Evolutionary conservation across 2,797 vertebrate genomes (phyloP).

Genomic region (Premnoplex brunnescens): DNA sequence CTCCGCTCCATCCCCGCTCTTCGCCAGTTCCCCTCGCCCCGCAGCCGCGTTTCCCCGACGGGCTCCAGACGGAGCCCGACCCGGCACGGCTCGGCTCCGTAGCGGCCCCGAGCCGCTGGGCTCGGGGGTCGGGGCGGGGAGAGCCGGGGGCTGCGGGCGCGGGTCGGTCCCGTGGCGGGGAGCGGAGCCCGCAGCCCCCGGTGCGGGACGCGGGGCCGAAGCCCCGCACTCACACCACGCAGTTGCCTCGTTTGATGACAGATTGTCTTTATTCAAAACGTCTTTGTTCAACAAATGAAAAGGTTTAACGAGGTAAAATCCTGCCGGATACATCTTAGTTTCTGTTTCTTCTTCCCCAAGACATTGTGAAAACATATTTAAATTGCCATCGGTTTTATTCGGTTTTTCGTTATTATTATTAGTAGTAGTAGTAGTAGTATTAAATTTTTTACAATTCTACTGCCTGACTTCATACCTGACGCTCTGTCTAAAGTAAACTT

Average conservation of each 20-base stretch:
- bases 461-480: slow-evolving; percentile 86
- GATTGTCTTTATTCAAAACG: slow-evolving; percentile 99
- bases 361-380: slow-evolving; percentile 85
- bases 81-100: background rate
- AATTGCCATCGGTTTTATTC: slow-evolving; percentile 81
- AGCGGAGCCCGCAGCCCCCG: background rate
- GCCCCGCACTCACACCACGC: slow-evolving; percentile 69
- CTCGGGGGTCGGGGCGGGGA: background rate
- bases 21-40: background rate
- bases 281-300: slow-evolving; percentile 93
- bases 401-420: slow-evolving; percentile 43
- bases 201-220: background rate
- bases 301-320: slow-evolving; percentile 90
- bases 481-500: slow-evolving; percentile 87
- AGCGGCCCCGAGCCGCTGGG: background rate
- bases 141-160: background rate
- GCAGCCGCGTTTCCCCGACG: background rate
- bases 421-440: slow-evolving; percentile 33
- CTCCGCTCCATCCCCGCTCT: background rate
- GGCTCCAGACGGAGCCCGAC: background rate
- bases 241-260: slow-evolving; percentile 84
- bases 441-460: slow-evolving; percentile 83
- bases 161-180: background rate
- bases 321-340: slow-evolving; percentile 86
- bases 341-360: slow-evolving; percentile 76